Evolutionary conservation across 2,888 invertebrate species (phyloP).

Genomic region (Patella caerulea): DNA sequence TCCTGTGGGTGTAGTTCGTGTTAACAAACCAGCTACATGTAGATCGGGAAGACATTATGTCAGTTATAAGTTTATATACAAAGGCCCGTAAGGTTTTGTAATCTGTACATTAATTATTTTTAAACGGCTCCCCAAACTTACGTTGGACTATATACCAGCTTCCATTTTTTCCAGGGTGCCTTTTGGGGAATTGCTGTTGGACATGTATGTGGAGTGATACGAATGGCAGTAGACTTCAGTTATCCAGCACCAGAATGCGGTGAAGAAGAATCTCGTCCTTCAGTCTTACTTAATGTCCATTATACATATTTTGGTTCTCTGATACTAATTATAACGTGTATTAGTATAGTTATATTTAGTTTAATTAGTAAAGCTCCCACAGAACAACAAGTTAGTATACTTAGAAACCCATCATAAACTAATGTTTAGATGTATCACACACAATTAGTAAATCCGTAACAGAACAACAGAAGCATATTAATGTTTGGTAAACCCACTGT

Average conservation of each 20-base stretch:
- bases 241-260: conserved; percentile 71
- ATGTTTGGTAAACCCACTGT: no score
- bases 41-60: no score
- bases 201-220: conserved; percentile 69
- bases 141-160: no score
- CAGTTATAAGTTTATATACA: no score
- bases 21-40: no score
- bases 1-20: no score
- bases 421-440: no score
- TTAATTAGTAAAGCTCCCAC: conserved; percentile 46
- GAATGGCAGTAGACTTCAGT: conserved; percentile 72
- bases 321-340: conserved; percentile 51
- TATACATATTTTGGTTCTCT: conserved; percentile 65
- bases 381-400: conserved; percentile 45
- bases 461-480: no score
- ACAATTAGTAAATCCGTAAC: no score
- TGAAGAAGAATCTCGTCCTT: conserved; percentile 69
- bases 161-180: conserved; percentile 64
- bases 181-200: conserved; percentile 73
- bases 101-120: no score
- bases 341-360: conserved; percentile 56
- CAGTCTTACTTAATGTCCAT: conserved; percentile 58
- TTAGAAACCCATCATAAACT: neutral
- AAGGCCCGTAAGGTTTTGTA: no score
- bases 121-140: no score